Conservation (phyloP, 2,888 invertebrate genomes). For the Nomada lathburiana region DNA sequence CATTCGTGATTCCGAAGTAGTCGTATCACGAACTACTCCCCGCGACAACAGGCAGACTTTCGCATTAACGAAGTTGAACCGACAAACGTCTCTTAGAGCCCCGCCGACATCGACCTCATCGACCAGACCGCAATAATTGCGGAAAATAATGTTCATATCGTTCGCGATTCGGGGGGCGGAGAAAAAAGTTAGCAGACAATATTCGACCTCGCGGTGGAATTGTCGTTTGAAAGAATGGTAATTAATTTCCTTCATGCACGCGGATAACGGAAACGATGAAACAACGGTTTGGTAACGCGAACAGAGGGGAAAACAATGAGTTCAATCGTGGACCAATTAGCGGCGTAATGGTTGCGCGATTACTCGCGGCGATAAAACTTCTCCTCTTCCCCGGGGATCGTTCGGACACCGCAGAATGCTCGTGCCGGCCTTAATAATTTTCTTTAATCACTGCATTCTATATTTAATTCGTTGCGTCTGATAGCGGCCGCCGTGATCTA, state of each 20-base stretch:
- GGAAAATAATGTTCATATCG: background rate
- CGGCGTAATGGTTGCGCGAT: conserved; percentile 38
- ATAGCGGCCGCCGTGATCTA: conserved; percentile 46
- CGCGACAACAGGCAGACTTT: conserved; percentile 11
- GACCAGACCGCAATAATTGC: background rate
- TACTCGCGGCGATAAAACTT: conserved; percentile 39
- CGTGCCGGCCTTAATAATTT: conserved; percentile 50
- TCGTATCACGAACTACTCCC: conserved; percentile 9
- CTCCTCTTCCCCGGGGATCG: conserved; percentile 8
- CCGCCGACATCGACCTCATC: background rate
- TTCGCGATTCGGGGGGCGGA: background rate
- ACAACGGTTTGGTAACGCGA: background rate
- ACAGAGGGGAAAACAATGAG: conserved; percentile 24
- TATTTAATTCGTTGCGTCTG: conserved; percentile 54
- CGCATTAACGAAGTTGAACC: conserved; percentile 27
- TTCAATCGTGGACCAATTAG: conserved; percentile 38
- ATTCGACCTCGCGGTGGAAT: conserved; percentile 7
- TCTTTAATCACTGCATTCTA: conserved; percentile 59
- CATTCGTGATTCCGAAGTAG: conserved; percentile 27
- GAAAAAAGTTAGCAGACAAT: background rate
- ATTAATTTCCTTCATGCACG: conserved; percentile 12
- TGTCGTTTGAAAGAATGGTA: conserved; percentile 11
- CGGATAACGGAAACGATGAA: conserved; percentile 27
- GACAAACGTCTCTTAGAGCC: background rate
- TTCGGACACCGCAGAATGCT: conserved; percentile 19